Base-by-base conservation (phyloP, 2,797 vertebrate species). In the Pogonophryne albipinna region DNA sequence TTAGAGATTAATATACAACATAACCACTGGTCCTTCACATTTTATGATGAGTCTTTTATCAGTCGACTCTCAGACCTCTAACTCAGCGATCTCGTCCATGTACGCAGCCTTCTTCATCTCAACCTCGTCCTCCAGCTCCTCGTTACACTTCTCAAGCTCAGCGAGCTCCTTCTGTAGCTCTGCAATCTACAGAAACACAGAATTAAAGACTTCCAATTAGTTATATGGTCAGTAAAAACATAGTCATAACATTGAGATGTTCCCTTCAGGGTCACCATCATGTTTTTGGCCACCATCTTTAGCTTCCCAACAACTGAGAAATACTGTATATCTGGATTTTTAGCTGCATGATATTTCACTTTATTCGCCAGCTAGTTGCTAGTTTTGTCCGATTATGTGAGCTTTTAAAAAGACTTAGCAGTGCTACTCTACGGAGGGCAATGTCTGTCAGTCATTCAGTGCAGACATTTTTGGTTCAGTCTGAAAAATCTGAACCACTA, bases 81-180 rank as follows among this genome's bases (percentile, higher is more conserved):
- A 62, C 69, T 94, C 90, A 3, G 85, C 84, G 19, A 94, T 93
- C 83, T 95, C 88, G 2, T 93, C 91, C 70, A 83, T 62, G 79
- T 93, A 76, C 1, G 66, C 86, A 20, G 71, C 76, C 55, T 23
- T 85, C 83, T 79, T 94, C 70, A 76, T 79, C 79, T 94, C 91
- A 1, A 86, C 76, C 81, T 94, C 92, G 1, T 90, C 87, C 85
- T 93, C 90, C 89, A 95, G 78, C 66, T 93, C 90, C 19, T 87
- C 83, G 7, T 85, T 91, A 51, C 55, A 52, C 66, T 77, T 89
- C 74, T 92, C 80, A 0, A 95, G 90, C 60, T 92, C 93, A 23
- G 74, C 71, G 0, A 94, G 85, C 83, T 95, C 91, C 64, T 85
- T 93, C 16, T 91, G 67, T 12, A 95, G 85, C 80, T 91, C 88